These are phyloP conservation scores for Tribolium madens DNA, from an alignment of 1,140 invertebrate species.

Conservation along the genomic window DNA sequence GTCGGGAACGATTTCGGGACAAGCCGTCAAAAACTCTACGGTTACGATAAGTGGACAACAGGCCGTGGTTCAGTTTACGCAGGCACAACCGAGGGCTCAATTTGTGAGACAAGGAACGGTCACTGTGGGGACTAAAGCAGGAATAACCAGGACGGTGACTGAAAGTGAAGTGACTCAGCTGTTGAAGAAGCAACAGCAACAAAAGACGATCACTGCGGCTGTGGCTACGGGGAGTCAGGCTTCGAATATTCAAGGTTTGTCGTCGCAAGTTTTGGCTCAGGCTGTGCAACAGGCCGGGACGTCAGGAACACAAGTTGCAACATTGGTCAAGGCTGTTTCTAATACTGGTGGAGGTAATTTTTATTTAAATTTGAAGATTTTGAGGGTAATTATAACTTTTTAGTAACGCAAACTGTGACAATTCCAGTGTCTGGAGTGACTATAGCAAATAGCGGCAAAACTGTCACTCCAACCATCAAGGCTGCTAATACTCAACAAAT, in stretches of 20 bases:
- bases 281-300: constrained; percentile 67
- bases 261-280: constrained; percentile 72
- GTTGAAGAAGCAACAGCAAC: constrained; percentile 75
- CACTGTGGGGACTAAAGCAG: constrained; percentile 58
- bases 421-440: constrained; percentile 66
- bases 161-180: constrained; percentile 79
- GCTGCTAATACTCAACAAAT: constrained; percentile 75
- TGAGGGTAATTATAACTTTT: constrained; percentile 2
- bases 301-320: constrained; percentile 68
- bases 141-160: constrained; percentile 70
- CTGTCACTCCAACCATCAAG: constrained; percentile 67
- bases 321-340: constrained; percentile 73
- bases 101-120: constrained; percentile 61
- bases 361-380: background rate
- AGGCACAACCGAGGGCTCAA: constrained; percentile 61
- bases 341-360: constrained; percentile 63
- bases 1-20: constrained; percentile 64
- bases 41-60: constrained; percentile 62
- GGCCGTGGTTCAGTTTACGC: constrained; percentile 63
- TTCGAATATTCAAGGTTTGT: constrained; percentile 64
- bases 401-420: constrained; percentile 66
- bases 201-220: constrained; percentile 67
- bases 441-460: constrained; percentile 66
- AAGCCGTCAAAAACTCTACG: constrained; percentile 62
- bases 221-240: constrained; percentile 59